These are phyloP conservation scores for Urocolius indicus DNA, from an alignment of 2,113 vertebrate species.

Conservation along the genomic window DNA sequence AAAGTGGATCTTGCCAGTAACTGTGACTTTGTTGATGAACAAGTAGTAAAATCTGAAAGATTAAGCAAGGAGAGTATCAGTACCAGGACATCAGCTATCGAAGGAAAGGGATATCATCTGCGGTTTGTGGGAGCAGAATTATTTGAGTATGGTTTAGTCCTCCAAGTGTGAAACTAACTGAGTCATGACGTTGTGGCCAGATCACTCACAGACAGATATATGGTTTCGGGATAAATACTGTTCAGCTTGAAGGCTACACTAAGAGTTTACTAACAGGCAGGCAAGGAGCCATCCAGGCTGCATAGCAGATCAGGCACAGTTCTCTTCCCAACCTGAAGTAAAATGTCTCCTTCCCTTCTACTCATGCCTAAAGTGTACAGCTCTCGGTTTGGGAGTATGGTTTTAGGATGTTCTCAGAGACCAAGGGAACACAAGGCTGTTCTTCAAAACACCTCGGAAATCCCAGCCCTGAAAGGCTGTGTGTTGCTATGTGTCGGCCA, in stretches of 20 bases:
- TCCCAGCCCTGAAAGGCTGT: neutral
- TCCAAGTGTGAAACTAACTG: neutral
- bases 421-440: neutral
- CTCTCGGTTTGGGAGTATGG: neutral
- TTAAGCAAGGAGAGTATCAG: neutral
- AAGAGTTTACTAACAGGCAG: neutral
- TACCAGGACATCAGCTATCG: neutral
- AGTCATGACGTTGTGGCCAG: neutral
- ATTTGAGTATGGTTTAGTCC: neutral
- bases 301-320: neutral
- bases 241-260: neutral
- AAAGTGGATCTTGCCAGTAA: neutral
- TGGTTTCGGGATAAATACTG: neutral
- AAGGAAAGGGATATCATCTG: neutral
- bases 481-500: fast-evolving
- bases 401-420: neutral
- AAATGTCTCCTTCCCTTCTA: neutral
- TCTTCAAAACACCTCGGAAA: neutral
- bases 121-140: neutral
- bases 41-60: neutral
- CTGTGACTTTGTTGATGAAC: neutral
- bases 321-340: neutral
- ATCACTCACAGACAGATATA: neutral
- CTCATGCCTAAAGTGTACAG: neutral
- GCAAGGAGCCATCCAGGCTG: neutral